Evolutionary conservation across 2,888 invertebrate genomes (phyloP), one percentile per base, ranked within the genome.

Genomic region (Pasiphila rectangulata): DNA sequence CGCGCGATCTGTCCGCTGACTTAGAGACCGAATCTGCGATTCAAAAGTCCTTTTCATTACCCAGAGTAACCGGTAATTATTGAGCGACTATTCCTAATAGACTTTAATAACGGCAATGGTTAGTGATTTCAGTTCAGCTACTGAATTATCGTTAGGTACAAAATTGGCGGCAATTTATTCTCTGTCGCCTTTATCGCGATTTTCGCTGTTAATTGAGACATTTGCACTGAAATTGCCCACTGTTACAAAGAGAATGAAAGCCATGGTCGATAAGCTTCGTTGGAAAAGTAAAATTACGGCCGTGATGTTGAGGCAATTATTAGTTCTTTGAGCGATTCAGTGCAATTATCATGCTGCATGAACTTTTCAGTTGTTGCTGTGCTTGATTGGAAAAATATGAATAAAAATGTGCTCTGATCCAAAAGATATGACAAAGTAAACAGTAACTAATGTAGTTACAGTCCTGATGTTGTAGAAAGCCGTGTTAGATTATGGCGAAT

Each of bases 121-220:
- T n/a, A n/a, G 57, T 64, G 67, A 67, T 69, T 69, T 63, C 46
- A 66, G 60, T 57, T 63, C 63, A 66, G 55, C 62, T 62, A 67
- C 63, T 72, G 72, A 79, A 80, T 75, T 71, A 73, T 74, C 67
- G 63, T 67, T 65, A 66, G 65, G 64, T 63, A 69, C 69, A 68
- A 76, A 80, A 82, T 79, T 72, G 71, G 61, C 54, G 56, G 66
- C 69, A 75, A 79, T 82, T 77, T 77, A 79, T 79, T 77, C 69
- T 53, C 57, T 64, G 78, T 75, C 75, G 72, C 73, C 67, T 75
- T 79, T 75, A 79, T 79, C 73, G 71, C 68, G 68, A 69, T 73
- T 76, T 78, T 69, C 69, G 64, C 67, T 75, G 79, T 75, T 80
- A 81, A 82, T 82, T 81, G 79, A 80, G 79, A 77, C 79, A 81